These are phyloP conservation scores for Grallaria varia DNA, from an alignment of 2,113 vertebrate species.

Conservation along the genomic window DNA sequence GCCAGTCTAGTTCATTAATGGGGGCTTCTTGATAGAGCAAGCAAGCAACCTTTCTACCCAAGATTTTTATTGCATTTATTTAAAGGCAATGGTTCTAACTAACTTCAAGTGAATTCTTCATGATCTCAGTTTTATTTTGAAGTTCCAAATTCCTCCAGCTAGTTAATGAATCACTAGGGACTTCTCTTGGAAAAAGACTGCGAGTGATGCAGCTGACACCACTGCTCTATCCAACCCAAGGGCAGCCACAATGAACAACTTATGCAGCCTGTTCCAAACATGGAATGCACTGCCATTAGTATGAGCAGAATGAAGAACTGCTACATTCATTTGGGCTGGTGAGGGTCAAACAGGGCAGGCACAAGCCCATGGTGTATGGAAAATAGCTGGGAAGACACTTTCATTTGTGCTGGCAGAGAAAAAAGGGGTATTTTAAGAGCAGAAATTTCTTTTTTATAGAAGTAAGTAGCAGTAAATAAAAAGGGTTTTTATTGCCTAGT, in stretches of 20 bases:
- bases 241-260: background rate
- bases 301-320: background rate
- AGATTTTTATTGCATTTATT: background rate
- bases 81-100: background rate
- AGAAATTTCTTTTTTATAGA: background rate
- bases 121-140: background rate
- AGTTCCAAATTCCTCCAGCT: background rate
- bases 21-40: background rate
- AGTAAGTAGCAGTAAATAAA: background rate
- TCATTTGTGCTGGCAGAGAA: background rate
- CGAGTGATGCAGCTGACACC: background rate
- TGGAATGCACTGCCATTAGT: rapidly evolving
- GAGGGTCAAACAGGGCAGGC: background rate
- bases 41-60: background rate
- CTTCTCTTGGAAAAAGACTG: background rate
- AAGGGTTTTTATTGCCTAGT: background rate
- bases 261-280: background rate
- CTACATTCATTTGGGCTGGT: background rate
- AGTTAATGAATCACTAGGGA: background rate
- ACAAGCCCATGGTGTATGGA: background rate
- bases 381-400: constrained; percentile 5
- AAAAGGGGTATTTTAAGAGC: background rate
- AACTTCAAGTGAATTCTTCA: background rate
- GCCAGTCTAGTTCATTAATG: background rate
- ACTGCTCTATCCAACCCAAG: background rate